These are phyloP conservation scores for Nylanderia fulva DNA, from an alignment of 1,140 invertebrate species.

Conservation along the genomic window DNA sequence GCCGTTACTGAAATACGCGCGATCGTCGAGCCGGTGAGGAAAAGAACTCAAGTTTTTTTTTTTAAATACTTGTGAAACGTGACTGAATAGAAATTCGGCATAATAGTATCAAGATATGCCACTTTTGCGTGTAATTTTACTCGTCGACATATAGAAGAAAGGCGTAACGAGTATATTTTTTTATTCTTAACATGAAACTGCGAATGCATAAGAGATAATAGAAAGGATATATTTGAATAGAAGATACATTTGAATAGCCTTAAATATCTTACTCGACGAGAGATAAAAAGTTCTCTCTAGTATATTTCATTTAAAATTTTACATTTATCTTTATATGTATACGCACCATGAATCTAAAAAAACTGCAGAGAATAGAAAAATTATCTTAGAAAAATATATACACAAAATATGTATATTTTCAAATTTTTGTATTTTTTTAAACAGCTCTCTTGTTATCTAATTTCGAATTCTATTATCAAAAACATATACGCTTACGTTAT, in stretches of 20 bases:
- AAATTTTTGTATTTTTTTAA: neutral
- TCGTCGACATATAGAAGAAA: neutral
- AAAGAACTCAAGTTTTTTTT: constrained; percentile 12
- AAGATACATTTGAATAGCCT: constrained; percentile 30
- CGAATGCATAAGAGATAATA: constrained; percentile 4
- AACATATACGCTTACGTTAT: neutral
- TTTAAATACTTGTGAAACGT: neutral
- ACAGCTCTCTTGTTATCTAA: neutral
- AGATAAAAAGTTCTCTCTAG: constrained; percentile 11
- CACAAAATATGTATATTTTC: neutral
- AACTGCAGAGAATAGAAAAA: neutral
- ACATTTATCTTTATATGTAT: constrained; percentile 19
- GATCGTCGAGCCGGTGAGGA: neutral
- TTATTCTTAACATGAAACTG: neutral
- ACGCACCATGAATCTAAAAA: neutral
- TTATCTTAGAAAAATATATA: neutral
- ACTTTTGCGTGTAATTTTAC: neutral
- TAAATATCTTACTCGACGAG: constrained; percentile 1
- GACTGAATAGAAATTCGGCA: constrained; percentile 1
- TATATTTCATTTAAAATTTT: constrained; percentile 12
- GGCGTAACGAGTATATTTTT: neutral
- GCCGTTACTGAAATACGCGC: constrained; percentile 28
- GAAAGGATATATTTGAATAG: constrained; percentile 2
- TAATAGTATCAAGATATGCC: neutral
- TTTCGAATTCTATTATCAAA: neutral